These are phyloP conservation scores for Staurois parvus DNA, from an alignment of 2,797 vertebrate genomes.

Conservation along the genomic window DNA sequence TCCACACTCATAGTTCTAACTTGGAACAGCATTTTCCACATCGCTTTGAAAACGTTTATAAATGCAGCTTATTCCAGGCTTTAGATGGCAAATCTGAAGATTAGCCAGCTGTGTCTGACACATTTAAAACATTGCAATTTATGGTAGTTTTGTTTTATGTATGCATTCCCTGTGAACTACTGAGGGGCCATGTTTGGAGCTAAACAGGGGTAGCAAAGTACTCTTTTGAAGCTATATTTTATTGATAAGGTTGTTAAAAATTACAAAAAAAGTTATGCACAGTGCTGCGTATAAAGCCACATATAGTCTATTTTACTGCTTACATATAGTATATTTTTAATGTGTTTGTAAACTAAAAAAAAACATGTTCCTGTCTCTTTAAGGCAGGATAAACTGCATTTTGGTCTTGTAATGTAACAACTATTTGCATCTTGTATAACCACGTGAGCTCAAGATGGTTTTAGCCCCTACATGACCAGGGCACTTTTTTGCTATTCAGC, in stretches of 20 bases:
- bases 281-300: neutral
- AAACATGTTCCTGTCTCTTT: too few relatives aligned
- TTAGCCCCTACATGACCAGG: too few relatives aligned
- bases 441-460: too few relatives aligned
- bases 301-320: neutral
- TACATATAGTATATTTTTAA: neutral
- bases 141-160: neutral
- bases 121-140: constrained; percentile 10
- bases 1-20: neutral
- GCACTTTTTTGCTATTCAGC: too few relatives aligned
- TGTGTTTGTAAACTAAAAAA: too few relatives aligned
- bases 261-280: neutral
- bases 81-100: neutral
- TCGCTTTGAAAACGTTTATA: neutral
- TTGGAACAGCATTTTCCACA: neutral
- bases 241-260: neutral
- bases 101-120: neutral
- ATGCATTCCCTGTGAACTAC: neutral
- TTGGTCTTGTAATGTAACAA: too few relatives aligned
- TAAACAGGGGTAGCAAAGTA: neutral
- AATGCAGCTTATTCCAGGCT: neutral
- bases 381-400: too few relatives aligned
- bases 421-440: too few relatives aligned
- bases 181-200: neutral
- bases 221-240: neutral